Percentiles rank a stretch among this genome's conserved stretches.
phyloP scores from a whole-genome alignment of 2,113 vertebrate genomes.

The Phyllostomus hastatus region DNA sequence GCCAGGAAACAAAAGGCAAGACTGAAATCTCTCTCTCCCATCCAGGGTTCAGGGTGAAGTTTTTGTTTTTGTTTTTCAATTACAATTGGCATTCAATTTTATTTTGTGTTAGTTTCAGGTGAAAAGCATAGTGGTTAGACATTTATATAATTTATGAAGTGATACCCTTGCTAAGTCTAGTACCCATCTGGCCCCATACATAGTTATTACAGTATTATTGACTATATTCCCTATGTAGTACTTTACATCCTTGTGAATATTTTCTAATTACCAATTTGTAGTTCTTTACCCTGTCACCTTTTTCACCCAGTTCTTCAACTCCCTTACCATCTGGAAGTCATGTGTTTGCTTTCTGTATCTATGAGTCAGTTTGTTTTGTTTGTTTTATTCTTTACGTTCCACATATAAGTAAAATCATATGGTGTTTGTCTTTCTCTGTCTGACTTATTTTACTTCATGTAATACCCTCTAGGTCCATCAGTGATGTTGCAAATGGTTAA shows the following conservation, averaged over 20 bases:
- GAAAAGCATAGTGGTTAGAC: background rate
- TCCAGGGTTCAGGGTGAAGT: background rate
- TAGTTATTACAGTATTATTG: background rate
- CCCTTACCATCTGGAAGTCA: background rate
- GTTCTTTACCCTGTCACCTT: background rate
- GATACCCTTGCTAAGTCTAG: background rate
- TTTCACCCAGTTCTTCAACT: background rate
- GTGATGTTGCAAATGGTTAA: background rate
- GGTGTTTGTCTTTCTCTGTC: background rate
- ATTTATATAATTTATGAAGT: background rate
- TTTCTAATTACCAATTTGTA: background rate
- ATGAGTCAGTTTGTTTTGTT: background rate
- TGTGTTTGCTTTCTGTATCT: background rate
- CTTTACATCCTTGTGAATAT: background rate
- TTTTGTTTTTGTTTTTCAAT: background rate
- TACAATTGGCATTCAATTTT: background rate
- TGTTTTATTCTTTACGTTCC: background rate
- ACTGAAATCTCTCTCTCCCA: background rate
- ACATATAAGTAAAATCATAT: background rate
- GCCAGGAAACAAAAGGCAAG: background rate
- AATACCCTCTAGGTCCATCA: background rate
- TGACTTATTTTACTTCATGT: background rate
- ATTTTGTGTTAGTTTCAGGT: background rate
- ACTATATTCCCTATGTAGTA: background rate
- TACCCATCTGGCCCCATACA: background rate